Evolutionary conservation across 2,113 vertebrate genomes (phyloP), one percentile per base, ranked within the genome.

Genomic region (Neomonachus schauinslandi): DNA sequence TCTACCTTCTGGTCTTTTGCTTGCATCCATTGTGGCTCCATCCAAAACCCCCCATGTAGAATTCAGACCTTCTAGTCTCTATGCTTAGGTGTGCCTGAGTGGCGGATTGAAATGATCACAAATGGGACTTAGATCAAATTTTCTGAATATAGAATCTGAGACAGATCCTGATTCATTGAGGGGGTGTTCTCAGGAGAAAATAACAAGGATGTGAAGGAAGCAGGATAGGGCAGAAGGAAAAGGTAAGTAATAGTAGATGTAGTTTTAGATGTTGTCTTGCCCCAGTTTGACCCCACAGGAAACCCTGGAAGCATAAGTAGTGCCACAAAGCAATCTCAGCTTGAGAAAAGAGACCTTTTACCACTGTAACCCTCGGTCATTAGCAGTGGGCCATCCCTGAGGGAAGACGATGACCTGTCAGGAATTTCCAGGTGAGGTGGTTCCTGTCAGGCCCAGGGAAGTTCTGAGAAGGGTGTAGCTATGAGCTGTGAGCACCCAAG

Each of bases 301-400:
- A 36, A 0, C 42, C 39, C 21, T 13, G 4, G 21, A 2, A 76
- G 36, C 18, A 46, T 2, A 15, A 1, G 7, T 1, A 11, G 16
- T 1, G 2, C 31, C 46, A 28, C 19, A 4, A 0, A 42, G 15
- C 4, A 6, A 10, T 2, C 49, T 7, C 42, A 10, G 4, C 33
- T 21, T 59, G 31, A 57, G 77, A 46, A 33, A 81, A n/a, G 31
- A 22, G 5, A 22, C 4, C 8, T 46, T 51, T 90, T 31, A 7
- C 4, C 4, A 9, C 13, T 11, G 11, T 3, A 2, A 13, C 19
- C 4, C 8, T 21, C 1, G 7, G 33, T 7, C 22, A 0, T 7
- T 15, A 15, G 49, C 63, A 53, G 1, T 31, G n/a, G 31, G 13
- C 11, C 36, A 2, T 67, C 22, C 53, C 18, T 1, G 26, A 26